Percentiles rank a stretch among this genome's conserved stretches.
These are phyloP conservation scores for Brachyhypopomus gauderio DNA, from an alignment of 2,113 vertebrate genomes.

Conservation along the genomic window DNA sequence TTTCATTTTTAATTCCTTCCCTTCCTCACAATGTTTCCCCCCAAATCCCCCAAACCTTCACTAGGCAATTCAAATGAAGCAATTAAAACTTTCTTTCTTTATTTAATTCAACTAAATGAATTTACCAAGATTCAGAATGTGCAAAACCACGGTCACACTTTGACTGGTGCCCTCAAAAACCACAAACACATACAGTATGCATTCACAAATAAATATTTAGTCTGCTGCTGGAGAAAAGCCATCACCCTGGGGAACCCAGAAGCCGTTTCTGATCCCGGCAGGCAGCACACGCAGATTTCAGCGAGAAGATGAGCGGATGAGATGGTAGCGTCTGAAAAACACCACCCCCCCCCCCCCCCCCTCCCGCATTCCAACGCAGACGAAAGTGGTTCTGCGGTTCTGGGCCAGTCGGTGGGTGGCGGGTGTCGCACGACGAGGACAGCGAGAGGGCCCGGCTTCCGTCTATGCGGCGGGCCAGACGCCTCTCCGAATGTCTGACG, in stretches of 20 bases:
- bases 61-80: slow-evolving; percentile 33
- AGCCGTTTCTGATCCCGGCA: background rate
- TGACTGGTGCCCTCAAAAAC: background rate
- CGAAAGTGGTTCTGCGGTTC: slow-evolving; percentile 6
- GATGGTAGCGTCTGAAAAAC: background rate
- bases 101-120: slow-evolving; percentile 8
- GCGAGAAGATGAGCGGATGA: slow-evolving; percentile 25
- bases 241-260: slow-evolving; percentile 9
- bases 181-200: slow-evolving; percentile 36
- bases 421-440: background rate
- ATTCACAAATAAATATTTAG: slow-evolving; percentile 49
- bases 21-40: slow-evolving; percentile 9
- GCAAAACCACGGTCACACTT: slow-evolving; percentile 2
- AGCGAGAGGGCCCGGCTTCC: background rate
- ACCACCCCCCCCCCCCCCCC: too few relatives aligned
- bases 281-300: slow-evolving; percentile 23
- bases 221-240: background rate
- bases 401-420: slow-evolving; percentile 2
- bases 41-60: slow-evolving; percentile 12
- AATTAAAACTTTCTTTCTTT: slow-evolving; percentile 26
- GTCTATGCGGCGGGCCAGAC: background rate
- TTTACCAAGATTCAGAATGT: slow-evolving; percentile 29
- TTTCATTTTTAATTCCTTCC: slow-evolving; percentile 13
- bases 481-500: background rate
- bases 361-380: background rate